Evolutionary conservation across 2,113 vertebrate species (phyloP), one percentile per base, ranked within the genome.

Genomic region (Cyanoramphus novaezelandiae): DNA sequence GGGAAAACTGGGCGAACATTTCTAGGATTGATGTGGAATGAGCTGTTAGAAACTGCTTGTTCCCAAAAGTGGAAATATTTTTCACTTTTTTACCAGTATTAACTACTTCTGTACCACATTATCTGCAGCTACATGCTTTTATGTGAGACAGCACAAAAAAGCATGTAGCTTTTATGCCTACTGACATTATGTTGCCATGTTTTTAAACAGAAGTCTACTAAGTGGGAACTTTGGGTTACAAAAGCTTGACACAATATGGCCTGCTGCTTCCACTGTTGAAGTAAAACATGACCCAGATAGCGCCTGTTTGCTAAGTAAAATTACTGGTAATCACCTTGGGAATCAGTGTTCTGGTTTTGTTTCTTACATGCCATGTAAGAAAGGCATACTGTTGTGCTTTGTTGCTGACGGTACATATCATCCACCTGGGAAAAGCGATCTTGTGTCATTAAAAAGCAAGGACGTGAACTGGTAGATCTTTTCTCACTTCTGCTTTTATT

Each of bases 171-270:
- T 59, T 59, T 59, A 59, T 59, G 33, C 9, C 9, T 53, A 11
- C 17, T 81, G 43, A 39, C 13, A 16, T 25, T 43, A 28, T 14
- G 9, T 12, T 65, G 3, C 44, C 35, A 18, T 13, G 12, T 35
- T 74, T 80, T n/a, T 60, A 86, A 86, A 67, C 18, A 69, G 53
- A 84, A 31, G 1, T 7, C 35, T 11, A 14, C 15, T 46, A 37
- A 70, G 13, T 37, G 24, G 13, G 59, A 82, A 67, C 52, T 76
- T 52, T 13, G 29, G 8, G 2, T 68, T 82, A 27, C 29, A 70
- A 50, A 85, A 67, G 4, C 69, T 63, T 62, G 33, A 55, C 13
- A 5, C 0, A 0, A 4, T 52, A 14, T 15, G 29, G 9, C 17
- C 20, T 78, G 20, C n/a, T 77, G 59, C 33, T 86, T 69, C 39